Evolutionary conservation across 2,113 vertebrate species (phyloP).

Genomic region (Capricornis sumatraensis): DNA sequence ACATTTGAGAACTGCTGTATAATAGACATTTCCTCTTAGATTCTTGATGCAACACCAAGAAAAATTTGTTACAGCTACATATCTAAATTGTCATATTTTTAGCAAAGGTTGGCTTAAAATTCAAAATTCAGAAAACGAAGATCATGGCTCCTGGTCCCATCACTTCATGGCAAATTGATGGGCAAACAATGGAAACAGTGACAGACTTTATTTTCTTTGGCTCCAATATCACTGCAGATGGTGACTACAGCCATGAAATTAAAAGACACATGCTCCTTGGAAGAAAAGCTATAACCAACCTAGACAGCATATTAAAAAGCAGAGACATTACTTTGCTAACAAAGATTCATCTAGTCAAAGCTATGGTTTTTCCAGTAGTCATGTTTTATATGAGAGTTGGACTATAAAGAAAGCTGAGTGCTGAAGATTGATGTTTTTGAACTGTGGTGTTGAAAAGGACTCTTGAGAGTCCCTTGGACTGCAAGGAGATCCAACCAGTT

Average conservation of each 20-base stretch:
- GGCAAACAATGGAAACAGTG: neutral
- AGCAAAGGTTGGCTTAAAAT: neutral
- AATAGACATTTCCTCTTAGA: neutral
- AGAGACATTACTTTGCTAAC: neutral
- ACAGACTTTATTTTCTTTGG: neutral
- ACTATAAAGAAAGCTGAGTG: neutral
- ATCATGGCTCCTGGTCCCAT: neutral
- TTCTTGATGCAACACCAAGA: neutral
- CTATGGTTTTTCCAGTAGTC: neutral
- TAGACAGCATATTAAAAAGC: neutral
- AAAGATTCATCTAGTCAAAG: neutral
- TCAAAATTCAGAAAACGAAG: neutral
- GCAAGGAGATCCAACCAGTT: neutral
- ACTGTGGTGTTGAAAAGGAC: neutral
- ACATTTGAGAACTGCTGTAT: neutral
- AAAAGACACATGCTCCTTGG: neutral
- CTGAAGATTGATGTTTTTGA: neutral
- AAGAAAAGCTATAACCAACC: neutral
- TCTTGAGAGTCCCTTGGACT: neutral
- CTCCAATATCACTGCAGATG: neutral
- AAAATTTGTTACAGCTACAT: neutral
- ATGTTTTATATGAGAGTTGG: neutral
- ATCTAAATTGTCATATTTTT: neutral
- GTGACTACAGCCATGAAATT: neutral
- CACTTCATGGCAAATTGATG: neutral